Evolutionary conservation across 2,797 vertebrate genomes (phyloP).

Genomic region (Staurois parvus): DNA sequence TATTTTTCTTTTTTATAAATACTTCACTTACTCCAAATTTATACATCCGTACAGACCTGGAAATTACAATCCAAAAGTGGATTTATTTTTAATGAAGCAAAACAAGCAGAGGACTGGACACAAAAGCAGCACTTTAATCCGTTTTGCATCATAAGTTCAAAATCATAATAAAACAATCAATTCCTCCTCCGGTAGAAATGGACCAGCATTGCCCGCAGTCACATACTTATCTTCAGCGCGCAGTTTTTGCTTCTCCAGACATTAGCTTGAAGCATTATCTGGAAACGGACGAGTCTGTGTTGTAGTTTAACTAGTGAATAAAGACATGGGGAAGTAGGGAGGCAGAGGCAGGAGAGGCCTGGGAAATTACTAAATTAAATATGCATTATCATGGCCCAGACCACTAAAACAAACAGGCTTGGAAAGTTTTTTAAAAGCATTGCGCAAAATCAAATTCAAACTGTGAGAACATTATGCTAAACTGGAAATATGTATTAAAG

Average conservation of each 20-base stretch:
- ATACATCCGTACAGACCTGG: too few species aligned
- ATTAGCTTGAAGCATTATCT: conserved; percentile 33
- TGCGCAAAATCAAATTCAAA: too few species aligned
- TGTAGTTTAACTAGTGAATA: conserved; percentile 41
- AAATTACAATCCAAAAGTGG: background rate
- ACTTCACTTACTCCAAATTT: too few species aligned
- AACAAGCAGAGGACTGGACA: background rate
- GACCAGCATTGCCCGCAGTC: conserved; percentile 1
- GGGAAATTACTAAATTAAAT: too few species aligned
- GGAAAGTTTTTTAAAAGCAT: too few species aligned
- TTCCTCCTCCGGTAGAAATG: background rate
- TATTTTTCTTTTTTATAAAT: too few species aligned
- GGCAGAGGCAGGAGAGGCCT: background rate
- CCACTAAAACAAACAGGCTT: too few species aligned
- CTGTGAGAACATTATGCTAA: too few species aligned
- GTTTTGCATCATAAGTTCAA: background rate
- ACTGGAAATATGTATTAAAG: too few species aligned
- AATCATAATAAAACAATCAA: conserved; percentile 24
- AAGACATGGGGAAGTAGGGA: conserved; percentile 17
- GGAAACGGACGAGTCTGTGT: conserved; percentile 23
- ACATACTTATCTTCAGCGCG: conserved; percentile 54
- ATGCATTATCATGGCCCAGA: too few species aligned
- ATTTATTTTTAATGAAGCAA: background rate
- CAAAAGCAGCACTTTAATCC: background rate
- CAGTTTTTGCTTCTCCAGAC: conserved; percentile 39